phyloP scores from a whole-genome alignment of 2,888 invertebrate species.

The Pollenia angustigena region DNA sequence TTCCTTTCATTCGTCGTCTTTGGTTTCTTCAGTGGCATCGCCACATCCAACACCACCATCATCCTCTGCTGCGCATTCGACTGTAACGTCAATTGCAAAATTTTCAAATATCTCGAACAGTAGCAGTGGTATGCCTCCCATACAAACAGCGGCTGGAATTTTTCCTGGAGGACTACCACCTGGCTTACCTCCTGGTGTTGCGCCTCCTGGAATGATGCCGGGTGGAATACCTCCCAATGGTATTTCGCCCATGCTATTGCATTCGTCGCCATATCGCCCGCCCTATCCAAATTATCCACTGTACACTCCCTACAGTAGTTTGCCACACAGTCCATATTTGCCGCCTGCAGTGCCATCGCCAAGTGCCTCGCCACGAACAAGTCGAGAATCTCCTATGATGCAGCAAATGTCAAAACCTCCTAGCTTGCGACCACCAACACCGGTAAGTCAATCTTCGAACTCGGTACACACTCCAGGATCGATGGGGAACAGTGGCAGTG shows the following conservation, averaged over 20 bases:
- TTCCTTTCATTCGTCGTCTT: slow-evolving; percentile 63
- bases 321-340: slow-evolving; percentile 91
- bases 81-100: slow-evolving; percentile 72
- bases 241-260: slow-evolving; percentile 80
- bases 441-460: slow-evolving; percentile 74
- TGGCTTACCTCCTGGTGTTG: slow-evolving; percentile 74
- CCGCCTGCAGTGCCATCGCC: slow-evolving; percentile 87
- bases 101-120: slow-evolving; percentile 75
- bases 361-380: slow-evolving; percentile 83
- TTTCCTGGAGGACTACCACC: slow-evolving; percentile 65
- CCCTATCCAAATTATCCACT: slow-evolving; percentile 85
- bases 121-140: slow-evolving; percentile 75
- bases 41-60: slow-evolving; percentile 43
- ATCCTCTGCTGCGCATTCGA: slow-evolving; percentile 38
- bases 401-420: slow-evolving; percentile 69
- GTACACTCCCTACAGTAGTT: slow-evolving; percentile 91
- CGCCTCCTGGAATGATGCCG: slow-evolving; percentile 78
- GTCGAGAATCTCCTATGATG: slow-evolving; percentile 80
- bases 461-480: slow-evolving; percentile 60
- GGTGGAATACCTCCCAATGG: slow-evolving; percentile 78
- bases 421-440: slow-evolving; percentile 68
- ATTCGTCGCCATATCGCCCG: slow-evolving; percentile 82
- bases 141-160: slow-evolving; percentile 84
- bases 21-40: slow-evolving; percentile 42
- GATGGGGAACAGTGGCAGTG: slow-evolving; percentile 70